Base-by-base conservation (phyloP, 2,797 vertebrate genomes). In the Rhinella marina region DNA sequence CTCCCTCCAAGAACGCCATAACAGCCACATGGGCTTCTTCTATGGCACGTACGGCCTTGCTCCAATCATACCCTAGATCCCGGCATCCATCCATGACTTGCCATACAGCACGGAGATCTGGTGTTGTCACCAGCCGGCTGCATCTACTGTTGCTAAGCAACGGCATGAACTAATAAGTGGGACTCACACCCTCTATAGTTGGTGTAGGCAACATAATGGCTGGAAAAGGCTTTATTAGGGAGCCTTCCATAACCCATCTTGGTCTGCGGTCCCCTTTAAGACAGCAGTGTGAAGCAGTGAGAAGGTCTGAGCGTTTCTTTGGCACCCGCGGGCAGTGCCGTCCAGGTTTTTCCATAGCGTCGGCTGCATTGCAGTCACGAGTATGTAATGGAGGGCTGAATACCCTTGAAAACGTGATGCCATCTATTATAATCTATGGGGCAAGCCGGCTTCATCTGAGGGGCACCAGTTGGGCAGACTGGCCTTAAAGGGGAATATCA, bases 391-490 rank as follows among this genome's bases (percentile, higher is more conserved):
- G 14, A 48, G 50, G 81, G 41, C n/a, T 50, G 62, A 70, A 82
- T 50, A 52, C 81, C 32, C 50, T 27, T 17, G 62, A 50, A 48
- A 8, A 41, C 62, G 17, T 70, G 81, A 48, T 72, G 64, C 52
- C 72, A 75, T 50, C 41, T 75, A 75, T 75, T 75, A 52, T 75
- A 52, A 52, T 75, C 19, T 75, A 75, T 75, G 17, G 41, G 48
- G 17, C 54, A 2, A 3, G 14, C 13, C 25, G 64, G 19, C 27
- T 25, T 2, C 23, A 25, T 66, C 12, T 70, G 13, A 29, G 66
- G 68, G 27, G 29, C 68, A 32, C 29, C 68, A 41, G 68, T 72
- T 72, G 68, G 5, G 17, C 29, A 73, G 32, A 41, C 32, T 16
- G 1, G 25, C 66, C 66, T 68, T 68, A 68, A 29, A 68, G 66